phyloP scores from a whole-genome alignment of 1,140 invertebrate genomes.

The Pogonomyrmex barbatus region DNA sequence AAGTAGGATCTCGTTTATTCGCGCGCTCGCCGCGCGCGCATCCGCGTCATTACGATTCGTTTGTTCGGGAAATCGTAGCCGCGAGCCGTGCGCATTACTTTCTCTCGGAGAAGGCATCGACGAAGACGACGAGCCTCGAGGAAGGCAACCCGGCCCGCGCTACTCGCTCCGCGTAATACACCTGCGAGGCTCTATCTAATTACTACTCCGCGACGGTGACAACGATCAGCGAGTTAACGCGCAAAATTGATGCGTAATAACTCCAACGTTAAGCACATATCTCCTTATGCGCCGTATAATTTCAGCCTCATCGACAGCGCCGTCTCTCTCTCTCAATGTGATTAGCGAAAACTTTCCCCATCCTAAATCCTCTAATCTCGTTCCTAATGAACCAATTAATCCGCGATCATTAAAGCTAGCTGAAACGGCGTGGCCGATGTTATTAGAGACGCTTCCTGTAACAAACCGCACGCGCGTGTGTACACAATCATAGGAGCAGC shows the following conservation, averaged over 20 bases:
- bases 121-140: constrained; percentile 60
- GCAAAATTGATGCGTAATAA: constrained; percentile 44
- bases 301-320: constrained; percentile 5
- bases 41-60: constrained; percentile 66
- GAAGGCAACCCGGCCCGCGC: constrained; percentile 69
- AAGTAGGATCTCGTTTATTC: constrained; percentile 43
- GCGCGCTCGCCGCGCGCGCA: constrained; percentile 38
- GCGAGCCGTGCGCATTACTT: constrained; percentile 58
- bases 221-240: constrained; percentile 59
- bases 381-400: constrained; percentile 57
- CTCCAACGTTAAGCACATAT: constrained; percentile 34
- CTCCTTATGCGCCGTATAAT: constrained; percentile 44
- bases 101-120: constrained; percentile 57
- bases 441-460: constrained; percentile 23
- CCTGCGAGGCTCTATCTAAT: constrained; percentile 74
- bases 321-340: neutral
- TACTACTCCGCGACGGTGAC: constrained; percentile 55
- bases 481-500: constrained; percentile 3
- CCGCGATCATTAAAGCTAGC: constrained; percentile 1
- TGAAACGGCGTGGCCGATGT: neutral
- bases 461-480: neutral
- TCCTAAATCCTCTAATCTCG: constrained; percentile 44
- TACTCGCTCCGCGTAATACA: constrained; percentile 70
- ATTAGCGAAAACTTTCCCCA: constrained; percentile 39
- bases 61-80: constrained; percentile 68